A percentile compares a stretch with the other conserved stretches of the same genome.
These are phyloP conservation scores for Caenorhabditis inopinata DNA, from an alignment of 1,140 invertebrate species.

Conservation along the genomic window DNA sequence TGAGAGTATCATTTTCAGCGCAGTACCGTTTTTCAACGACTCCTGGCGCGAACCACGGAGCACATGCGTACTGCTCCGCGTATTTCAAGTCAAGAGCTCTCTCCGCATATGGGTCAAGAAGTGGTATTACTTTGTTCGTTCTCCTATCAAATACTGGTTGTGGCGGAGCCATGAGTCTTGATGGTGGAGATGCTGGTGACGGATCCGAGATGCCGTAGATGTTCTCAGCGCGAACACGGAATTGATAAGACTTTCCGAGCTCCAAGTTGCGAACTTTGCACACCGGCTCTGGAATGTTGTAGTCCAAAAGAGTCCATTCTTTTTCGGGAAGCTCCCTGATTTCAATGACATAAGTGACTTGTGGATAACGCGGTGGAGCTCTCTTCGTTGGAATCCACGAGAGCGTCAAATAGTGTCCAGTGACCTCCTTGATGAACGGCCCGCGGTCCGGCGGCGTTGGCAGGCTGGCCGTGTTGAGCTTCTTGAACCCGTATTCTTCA, in stretches of 20 bases:
- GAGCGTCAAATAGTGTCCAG: slow-evolving; percentile 64
- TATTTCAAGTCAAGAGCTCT: slow-evolving; percentile 57
- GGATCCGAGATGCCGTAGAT: slow-evolving; percentile 94
- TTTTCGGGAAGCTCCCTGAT: slow-evolving; percentile 65
- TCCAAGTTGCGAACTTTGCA: slow-evolving; percentile 66
- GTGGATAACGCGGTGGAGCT: slow-evolving; percentile 62
- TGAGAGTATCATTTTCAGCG: slow-evolving; percentile 64
- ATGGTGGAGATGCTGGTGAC: slow-evolving; percentile 70
- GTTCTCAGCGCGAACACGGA: slow-evolving; percentile 89
- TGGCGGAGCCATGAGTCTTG: slow-evolving; percentile 63
- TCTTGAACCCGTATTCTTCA: slow-evolving; percentile 66
- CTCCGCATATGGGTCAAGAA: slow-evolving; percentile 66
- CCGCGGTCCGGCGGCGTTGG: slow-evolving; percentile 64
- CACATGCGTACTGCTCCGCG: slow-evolving; percentile 64
- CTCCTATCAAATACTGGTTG: slow-evolving; percentile 61
- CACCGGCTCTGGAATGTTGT: slow-evolving; percentile 66
- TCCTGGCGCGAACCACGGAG: slow-evolving; percentile 66
- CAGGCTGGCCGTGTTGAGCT: slow-evolving; percentile 59
- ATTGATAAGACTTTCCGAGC: slow-evolving; percentile 69
- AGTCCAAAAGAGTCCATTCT: slow-evolving; percentile 65
- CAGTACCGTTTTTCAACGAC: slow-evolving; percentile 62
- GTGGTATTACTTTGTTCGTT: slow-evolving; percentile 62
- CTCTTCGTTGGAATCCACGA: slow-evolving; percentile 66
- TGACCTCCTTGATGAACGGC: slow-evolving; percentile 66
- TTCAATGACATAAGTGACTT: slow-evolving; percentile 66